These are phyloP conservation scores for Gymnoscopelus braueri DNA, from an alignment of 2,797 vertebrate species.

Conservation along the genomic window DNA sequence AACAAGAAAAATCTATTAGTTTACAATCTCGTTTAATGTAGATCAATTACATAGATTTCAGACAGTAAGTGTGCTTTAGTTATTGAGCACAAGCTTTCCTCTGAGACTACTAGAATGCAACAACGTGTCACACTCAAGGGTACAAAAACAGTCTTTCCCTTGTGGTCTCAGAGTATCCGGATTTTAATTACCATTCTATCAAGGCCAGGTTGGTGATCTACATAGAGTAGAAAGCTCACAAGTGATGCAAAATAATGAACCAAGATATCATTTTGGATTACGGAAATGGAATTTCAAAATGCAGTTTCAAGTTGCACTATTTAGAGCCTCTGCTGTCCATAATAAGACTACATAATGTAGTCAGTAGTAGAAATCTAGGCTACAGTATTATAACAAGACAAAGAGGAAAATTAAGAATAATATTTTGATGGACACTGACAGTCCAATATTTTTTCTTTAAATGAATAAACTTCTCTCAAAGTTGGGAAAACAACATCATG, in stretches of 20 bases:
- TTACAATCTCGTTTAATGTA: conserved; percentile 29
- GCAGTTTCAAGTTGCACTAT: not conserved
- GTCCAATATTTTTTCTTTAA: conserved; percentile 27
- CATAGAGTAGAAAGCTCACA: conserved; percentile 26
- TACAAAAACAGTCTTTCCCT: conserved; percentile 33
- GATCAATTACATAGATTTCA: conserved; percentile 10
- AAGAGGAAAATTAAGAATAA: not conserved
- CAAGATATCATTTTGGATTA: conserved; percentile 17
- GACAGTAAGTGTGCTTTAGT: not conserved
- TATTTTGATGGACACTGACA: conserved; percentile 24
- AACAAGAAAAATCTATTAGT: conserved; percentile 22
- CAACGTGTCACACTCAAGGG: conserved; percentile 15
- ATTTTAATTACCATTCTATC: conserved; percentile 50
- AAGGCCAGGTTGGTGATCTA: conserved; percentile 47
- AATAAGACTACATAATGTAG: conserved; percentile 3
- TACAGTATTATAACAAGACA: no score
- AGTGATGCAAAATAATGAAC: conserved; percentile 20
- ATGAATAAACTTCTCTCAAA: conserved; percentile 35
- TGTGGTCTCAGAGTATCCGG: conserved; percentile 18
- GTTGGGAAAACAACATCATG: conserved; percentile 37
- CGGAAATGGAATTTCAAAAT: conserved; percentile 15
- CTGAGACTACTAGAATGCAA: no score
- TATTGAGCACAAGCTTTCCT: no score
- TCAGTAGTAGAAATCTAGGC: no score
- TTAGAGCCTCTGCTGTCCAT: not conserved